These are phyloP conservation scores for Tetramorium parvispinum DNA, from an alignment of 1,140 invertebrate species.

Conservation along the genomic window DNA sequence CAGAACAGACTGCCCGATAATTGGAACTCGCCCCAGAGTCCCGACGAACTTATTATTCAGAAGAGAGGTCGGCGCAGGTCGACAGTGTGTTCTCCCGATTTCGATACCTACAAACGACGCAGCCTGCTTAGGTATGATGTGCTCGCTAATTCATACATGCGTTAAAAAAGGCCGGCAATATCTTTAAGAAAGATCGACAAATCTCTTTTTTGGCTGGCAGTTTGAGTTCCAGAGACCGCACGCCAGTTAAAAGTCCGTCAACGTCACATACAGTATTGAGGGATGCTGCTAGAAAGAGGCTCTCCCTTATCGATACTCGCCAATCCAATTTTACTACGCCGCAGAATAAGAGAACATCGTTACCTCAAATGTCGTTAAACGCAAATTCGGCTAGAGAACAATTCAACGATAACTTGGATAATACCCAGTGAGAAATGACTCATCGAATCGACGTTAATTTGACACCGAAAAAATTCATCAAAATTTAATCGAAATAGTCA, in stretches of 20 bases:
- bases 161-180: not conserved
- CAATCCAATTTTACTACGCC: slow-evolving; percentile 86
- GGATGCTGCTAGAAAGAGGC: slow-evolving; percentile 88
- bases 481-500: too few species aligned
- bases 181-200: not conserved
- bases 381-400: slow-evolving; percentile 65
- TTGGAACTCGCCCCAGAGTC: slow-evolving; percentile 87
- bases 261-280: slow-evolving; percentile 86
- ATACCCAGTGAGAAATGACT: slow-evolving; percentile 62
- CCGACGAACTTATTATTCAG: slow-evolving; percentile 90
- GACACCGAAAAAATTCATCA: too few species aligned
- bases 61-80: slow-evolving; percentile 88
- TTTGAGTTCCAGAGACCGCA: slow-evolving; percentile 86
- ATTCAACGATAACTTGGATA: slow-evolving; percentile 81
- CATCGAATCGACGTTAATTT: too few species aligned
- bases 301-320: slow-evolving; percentile 86
- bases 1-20: slow-evolving; percentile 80
- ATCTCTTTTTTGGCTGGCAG: slow-evolving; percentile 75
- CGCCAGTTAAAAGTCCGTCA: slow-evolving; percentile 87
- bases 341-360: slow-evolving; percentile 86
- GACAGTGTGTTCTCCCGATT: slow-evolving; percentile 90
- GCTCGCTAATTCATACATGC: not conserved
- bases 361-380: slow-evolving; percentile 76
- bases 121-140: slow-evolving; percentile 78
- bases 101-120: slow-evolving; percentile 86